These are phyloP conservation scores for Pyralis farinalis DNA, from an alignment of 2,888 invertebrate species.

Conservation along the genomic window DNA sequence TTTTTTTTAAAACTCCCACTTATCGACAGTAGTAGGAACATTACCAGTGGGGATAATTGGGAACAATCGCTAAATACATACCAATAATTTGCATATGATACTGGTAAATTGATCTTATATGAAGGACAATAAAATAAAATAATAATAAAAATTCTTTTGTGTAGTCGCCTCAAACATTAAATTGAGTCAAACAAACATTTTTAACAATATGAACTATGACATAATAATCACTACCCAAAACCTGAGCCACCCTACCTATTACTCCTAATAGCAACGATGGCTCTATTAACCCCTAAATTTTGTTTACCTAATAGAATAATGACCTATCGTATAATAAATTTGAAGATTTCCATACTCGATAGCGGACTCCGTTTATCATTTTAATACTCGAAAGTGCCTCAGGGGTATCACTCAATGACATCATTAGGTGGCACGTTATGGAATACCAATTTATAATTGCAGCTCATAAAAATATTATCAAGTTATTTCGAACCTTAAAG, in stretches of 20 bases:
- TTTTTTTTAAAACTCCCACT: too few relatives aligned
- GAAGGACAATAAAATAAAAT: too few relatives aligned
- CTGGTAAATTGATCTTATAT: too few relatives aligned
- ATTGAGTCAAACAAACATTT: too few relatives aligned
- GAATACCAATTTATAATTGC: constrained; percentile 15
- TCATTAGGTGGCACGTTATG: constrained; percentile 54
- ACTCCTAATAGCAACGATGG: constrained; percentile 62
- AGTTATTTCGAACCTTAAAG: too few relatives aligned
- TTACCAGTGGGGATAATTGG: too few relatives aligned
- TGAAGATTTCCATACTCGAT: constrained; percentile 78
- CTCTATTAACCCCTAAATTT: constrained; percentile 71
- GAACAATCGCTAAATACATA: too few relatives aligned
- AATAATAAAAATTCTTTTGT: too few relatives aligned
- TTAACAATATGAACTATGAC: background rate
- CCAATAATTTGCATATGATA: too few relatives aligned
- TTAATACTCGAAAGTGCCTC: constrained; percentile 74
- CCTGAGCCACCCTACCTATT: constrained; percentile 33
- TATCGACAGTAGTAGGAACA: too few relatives aligned
- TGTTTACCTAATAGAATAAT: constrained; percentile 80
- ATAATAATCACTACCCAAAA: constrained; percentile 28
- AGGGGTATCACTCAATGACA: constrained; percentile 59
- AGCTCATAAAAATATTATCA: background rate
- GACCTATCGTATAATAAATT: constrained; percentile 78
- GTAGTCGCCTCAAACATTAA: too few relatives aligned
- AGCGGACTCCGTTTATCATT: constrained; percentile 70